phyloP scores from a whole-genome alignment of 2,797 vertebrate genomes.

The Hylomyscus alleni region DNA sequence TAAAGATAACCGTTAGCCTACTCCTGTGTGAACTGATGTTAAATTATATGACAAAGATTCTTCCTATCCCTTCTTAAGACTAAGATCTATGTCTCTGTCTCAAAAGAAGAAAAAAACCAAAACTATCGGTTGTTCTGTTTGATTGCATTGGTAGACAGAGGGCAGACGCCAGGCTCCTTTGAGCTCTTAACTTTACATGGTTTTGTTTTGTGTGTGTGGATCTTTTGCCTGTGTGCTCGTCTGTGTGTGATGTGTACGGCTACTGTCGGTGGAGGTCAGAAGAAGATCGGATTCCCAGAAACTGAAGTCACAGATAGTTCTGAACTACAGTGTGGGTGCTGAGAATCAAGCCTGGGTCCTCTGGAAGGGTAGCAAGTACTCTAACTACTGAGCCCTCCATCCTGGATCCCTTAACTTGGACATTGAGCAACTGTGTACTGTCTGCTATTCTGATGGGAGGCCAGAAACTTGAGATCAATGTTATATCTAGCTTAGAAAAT shows the following conservation, averaged over 20 bases:
- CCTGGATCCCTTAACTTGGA: conserved; percentile 13
- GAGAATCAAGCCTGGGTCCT: neutral
- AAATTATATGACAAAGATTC: conserved; percentile 38
- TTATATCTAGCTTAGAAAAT: neutral
- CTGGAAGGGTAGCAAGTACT: neutral
- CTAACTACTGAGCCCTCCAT: neutral
- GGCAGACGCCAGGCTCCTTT: neutral
- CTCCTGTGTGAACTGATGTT: neutral
- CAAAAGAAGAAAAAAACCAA: neutral
- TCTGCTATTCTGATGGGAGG: conserved; percentile 1
- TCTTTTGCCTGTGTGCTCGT: neutral
- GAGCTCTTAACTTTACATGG: neutral
- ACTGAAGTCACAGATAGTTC: neutral
- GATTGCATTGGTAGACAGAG: conserved; percentile 3
- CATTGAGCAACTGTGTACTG: neutral
- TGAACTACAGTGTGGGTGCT: neutral
- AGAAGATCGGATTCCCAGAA: neutral
- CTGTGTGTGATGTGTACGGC: neutral
- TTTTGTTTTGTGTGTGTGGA: neutral
- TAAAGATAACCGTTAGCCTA: neutral
- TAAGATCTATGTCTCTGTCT: neutral
- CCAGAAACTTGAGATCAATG: neutral
- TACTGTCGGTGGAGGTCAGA: neutral
- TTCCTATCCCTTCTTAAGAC: neutral
- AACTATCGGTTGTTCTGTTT: neutral